phyloP scores from a whole-genome alignment of 1,140 invertebrate genomes.

The Scaptomyza graminum region DNA sequence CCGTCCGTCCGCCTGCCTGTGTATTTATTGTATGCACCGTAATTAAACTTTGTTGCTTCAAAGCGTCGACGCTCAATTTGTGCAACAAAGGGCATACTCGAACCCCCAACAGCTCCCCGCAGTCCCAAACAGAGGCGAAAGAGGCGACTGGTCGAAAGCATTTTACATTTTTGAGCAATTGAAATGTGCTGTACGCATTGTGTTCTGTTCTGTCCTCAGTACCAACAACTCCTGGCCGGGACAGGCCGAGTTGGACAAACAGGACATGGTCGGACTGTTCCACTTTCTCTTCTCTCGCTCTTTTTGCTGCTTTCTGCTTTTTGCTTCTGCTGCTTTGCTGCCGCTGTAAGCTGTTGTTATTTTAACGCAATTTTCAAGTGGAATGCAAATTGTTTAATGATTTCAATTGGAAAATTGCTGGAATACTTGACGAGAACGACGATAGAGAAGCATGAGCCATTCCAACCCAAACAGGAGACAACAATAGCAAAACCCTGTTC shows the following conservation, averaged over 20 bases:
- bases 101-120: slow-evolving; percentile 22
- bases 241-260: slow-evolving; percentile 37
- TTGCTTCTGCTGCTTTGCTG: slow-evolving; percentile 19
- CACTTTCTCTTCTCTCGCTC: slow-evolving; percentile 41
- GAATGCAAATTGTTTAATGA: slow-evolving; percentile 83
- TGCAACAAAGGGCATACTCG: slow-evolving; percentile 65
- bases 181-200: slow-evolving; percentile 70
- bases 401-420: slow-evolving; percentile 83
- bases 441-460: slow-evolving; percentile 52
- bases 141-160: slow-evolving; percentile 14
- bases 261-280: slow-evolving; percentile 55
- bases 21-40: slow-evolving; percentile 58
- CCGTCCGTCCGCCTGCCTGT: slow-evolving; percentile 2
- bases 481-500: slow-evolving; percentile 31
- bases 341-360: slow-evolving; percentile 79
- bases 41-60: slow-evolving; percentile 81
- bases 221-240: not conserved
- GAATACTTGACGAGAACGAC: slow-evolving; percentile 71
- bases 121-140: too few relatives aligned
- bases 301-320: slow-evolving; percentile 1
- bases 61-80: slow-evolving; percentile 78
- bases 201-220: slow-evolving; percentile 14
- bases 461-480: slow-evolving; percentile 30
- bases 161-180: slow-evolving; percentile 77
- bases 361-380: slow-evolving; percentile 83